Percentiles rank a stretch among this genome's conserved stretches.
These are phyloP conservation scores for Oophaga sylvatica DNA, from an alignment of 2,797 vertebrate genomes.

Conservation along the genomic window DNA sequence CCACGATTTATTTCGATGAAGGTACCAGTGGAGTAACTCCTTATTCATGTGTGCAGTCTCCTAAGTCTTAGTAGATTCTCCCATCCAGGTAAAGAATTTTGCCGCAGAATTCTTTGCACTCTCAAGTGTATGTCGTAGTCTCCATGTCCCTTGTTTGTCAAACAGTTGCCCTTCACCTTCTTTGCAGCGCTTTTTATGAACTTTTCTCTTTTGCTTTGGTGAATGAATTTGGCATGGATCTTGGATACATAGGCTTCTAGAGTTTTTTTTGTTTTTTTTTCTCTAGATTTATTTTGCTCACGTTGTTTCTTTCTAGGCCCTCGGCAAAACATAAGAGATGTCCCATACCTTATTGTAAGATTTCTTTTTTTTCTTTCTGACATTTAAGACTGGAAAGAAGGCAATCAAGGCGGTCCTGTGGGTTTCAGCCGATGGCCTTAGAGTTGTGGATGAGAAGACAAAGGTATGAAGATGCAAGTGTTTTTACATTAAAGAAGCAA, in stretches of 20 bases:
- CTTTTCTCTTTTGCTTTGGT: conserved; percentile 72
- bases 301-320: conserved; percentile 70
- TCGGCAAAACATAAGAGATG: conserved; percentile 56
- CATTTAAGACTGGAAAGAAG: conserved; percentile 92
- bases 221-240: conserved; percentile 74
- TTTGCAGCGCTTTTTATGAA: conserved; percentile 70
- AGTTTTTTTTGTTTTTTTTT: conserved; percentile 48
- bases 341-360: conserved; percentile 42
- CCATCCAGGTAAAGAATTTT: conserved; percentile 69
- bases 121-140: conserved; percentile 66
- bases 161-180: conserved; percentile 61
- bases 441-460: conserved; percentile 98
- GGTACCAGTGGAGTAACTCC: conserved; percentile 84
- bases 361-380: conserved; percentile 31
- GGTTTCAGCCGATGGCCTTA: conserved; percentile 96
- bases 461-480: conserved; percentile 81
- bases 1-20: conserved; percentile 42
- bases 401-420: conserved; percentile 93
- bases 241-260: conserved; percentile 69
- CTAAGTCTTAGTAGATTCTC: conserved; percentile 66
- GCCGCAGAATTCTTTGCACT: conserved; percentile 72
- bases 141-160: conserved; percentile 60
- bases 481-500: too few relatives aligned
- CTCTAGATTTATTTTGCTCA: conserved; percentile 65
- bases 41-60: conserved; percentile 72